Evolutionary conservation across 2,113 vertebrate species (phyloP).

Genomic region (Macaca fascicularis): DNA sequence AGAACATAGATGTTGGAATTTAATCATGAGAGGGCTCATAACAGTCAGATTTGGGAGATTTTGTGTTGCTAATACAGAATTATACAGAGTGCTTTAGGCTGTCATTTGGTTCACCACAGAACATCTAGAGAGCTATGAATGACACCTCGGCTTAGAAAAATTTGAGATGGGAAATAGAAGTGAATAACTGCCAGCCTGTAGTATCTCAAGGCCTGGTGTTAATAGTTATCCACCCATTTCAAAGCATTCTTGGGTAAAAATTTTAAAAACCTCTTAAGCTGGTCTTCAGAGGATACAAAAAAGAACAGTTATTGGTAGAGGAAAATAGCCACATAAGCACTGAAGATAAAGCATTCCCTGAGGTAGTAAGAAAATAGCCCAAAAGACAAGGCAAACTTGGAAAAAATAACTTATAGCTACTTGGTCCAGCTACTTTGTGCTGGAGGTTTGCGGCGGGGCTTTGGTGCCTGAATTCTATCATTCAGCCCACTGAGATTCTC

Average conservation of each 20-base stretch:
- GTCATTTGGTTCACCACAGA: not conserved
- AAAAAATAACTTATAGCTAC: not conserved
- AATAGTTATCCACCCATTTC: not conserved
- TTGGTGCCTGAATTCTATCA: not conserved
- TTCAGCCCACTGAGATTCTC: not conserved
- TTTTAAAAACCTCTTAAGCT: not conserved
- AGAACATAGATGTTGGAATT: not conserved
- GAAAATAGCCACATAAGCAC: not conserved
- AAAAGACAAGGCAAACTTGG: constrained; percentile 14
- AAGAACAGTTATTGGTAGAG: not conserved
- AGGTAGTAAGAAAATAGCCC: not conserved
- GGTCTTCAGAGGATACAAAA: not conserved
- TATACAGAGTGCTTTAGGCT: not conserved
- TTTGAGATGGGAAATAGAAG: not conserved
- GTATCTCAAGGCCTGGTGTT: not conserved
- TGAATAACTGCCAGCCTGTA: not conserved
- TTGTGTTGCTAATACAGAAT: not conserved
- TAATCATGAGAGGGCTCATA: not conserved
- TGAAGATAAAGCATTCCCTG: not conserved
- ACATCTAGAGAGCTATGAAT: not conserved
- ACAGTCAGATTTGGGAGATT: not conserved
- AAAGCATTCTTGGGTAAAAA: constrained; percentile 26
- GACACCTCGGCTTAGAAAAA: not conserved
- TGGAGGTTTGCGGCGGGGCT: not conserved
- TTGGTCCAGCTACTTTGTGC: not conserved